Conservation (phyloP, 2,888 invertebrate genomes). For the Microdon myrmicae region DNA sequence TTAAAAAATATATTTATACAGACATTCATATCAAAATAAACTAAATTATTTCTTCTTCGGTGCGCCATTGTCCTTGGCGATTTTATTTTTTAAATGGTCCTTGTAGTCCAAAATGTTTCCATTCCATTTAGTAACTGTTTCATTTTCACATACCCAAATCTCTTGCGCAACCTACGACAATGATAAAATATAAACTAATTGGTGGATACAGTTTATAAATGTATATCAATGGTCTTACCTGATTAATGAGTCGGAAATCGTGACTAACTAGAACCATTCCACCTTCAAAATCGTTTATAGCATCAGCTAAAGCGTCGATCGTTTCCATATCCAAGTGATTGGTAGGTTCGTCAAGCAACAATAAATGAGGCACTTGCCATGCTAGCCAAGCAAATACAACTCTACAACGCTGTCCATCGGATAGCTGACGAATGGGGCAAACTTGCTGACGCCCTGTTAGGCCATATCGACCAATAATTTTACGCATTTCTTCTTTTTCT, state of each 20-base stretch:
- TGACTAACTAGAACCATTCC: constrained; percentile 99
- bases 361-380: constrained; percentile 95
- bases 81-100: constrained; percentile 89
- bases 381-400: constrained; percentile 99
- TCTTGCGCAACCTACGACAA: constrained; percentile 92
- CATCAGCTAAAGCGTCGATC: constrained; percentile 97
- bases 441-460: constrained; percentile 96
- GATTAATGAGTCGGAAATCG: constrained; percentile 98
- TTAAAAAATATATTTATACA: constrained; percentile 42
- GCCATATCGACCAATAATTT: constrained; percentile 98
- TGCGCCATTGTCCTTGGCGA: constrained; percentile 71
- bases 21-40: constrained; percentile 4
- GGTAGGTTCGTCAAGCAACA: constrained; percentile 85
- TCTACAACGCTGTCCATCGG: constrained; percentile 97
- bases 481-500: constrained; percentile 98
- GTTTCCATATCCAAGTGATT: constrained; percentile 98
- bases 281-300: constrained; percentile 96
- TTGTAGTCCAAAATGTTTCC: constrained; percentile 97
- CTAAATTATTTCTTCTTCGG: constrained; percentile 55
- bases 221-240: constrained; percentile 72
- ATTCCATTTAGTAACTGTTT: constrained; percentile 95
- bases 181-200: not conserved
- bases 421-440: constrained; percentile 71
- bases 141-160: constrained; percentile 99
- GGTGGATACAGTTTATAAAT: not conserved